phyloP scores from a whole-genome alignment of 2,113 vertebrate species.

The Microcebus griseorufus region DNA sequence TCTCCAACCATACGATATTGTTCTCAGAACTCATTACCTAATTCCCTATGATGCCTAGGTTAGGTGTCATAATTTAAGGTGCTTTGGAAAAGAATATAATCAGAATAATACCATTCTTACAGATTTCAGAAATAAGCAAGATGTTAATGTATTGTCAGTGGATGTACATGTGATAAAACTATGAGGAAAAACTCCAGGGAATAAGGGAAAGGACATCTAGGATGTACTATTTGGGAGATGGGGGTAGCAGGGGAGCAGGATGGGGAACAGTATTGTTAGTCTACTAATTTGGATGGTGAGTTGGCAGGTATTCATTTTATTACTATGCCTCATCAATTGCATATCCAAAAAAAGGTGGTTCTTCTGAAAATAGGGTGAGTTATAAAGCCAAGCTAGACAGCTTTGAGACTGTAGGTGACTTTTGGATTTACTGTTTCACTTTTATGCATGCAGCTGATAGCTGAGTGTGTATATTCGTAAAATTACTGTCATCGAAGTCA shows the following conservation, averaged over 20 bases:
- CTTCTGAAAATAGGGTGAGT: background rate
- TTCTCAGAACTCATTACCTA: background rate
- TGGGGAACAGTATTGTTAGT: background rate
- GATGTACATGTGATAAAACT: background rate
- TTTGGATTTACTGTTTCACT: background rate
- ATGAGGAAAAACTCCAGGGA: background rate
- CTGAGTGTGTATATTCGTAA: background rate
- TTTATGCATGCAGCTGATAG: accelerated
- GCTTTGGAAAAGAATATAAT: background rate
- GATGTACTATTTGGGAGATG: background rate
- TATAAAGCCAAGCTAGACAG: background rate
- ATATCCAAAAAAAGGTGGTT: background rate
- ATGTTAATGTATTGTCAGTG: background rate
- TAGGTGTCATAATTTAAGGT: background rate
- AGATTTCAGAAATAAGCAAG: background rate
- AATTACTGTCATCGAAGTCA: background rate
- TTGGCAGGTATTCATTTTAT: background rate
- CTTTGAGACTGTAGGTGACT: background rate
- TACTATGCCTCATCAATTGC: background rate
- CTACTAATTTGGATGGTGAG: background rate
- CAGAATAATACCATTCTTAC: background rate
- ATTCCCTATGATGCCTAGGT: background rate
- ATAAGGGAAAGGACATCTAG: background rate
- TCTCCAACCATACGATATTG: accelerated
- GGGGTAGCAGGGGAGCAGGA: background rate